Evolutionary conservation across 1,140 invertebrate species (phyloP), one percentile per base, ranked within the genome.

Genomic region (Aphelinus atriplicis): DNA sequence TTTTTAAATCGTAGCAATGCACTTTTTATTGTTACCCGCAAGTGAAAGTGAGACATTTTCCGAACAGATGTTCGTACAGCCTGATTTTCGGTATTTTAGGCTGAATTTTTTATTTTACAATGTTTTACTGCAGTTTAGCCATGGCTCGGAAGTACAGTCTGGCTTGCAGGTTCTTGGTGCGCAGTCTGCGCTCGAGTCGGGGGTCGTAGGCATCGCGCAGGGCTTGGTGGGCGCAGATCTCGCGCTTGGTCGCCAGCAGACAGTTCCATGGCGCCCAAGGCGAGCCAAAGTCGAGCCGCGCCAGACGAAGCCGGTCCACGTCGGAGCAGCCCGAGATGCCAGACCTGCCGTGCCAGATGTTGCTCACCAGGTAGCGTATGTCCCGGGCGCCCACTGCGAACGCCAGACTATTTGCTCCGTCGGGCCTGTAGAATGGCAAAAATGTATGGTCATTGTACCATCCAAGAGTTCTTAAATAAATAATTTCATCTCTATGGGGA

Each of bases 241-340:
- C 92, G 68, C 89, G 88, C 2, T 87, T 85, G 0, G 92, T 93
- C 1, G 93, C 83, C 3, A 93, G 78, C 58, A 93, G 89, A 77
- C 90, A 92, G 78, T 94, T 93, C 93, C 93, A 93, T 1, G 92
- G 92, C 1, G 92, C 89, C 92, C 93, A 93, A 53, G 91, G 89
- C 46, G 88, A 80, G 3, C 90, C 81, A 1, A 85, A 86, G 50
- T 89, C 85, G 88, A 92, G 92, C 7, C 92, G 86, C 64, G 88
- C 89, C 46, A 93, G 76, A 9, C 90, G 84, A 74, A 94, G 80
- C 64, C 90, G 86, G 1, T 89, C 89, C 5, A 93, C 82, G 73
- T 93, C 90, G 53, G 84, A 84, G 76, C 88, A 90, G 79, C 93
- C 92, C 26, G 91, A 92, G 56, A 94, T 89, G 0, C 89, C 91